Evolutionary conservation across 2,113 vertebrate genomes (phyloP).

Genomic region (Gasterosteus nipponicus): DNA sequence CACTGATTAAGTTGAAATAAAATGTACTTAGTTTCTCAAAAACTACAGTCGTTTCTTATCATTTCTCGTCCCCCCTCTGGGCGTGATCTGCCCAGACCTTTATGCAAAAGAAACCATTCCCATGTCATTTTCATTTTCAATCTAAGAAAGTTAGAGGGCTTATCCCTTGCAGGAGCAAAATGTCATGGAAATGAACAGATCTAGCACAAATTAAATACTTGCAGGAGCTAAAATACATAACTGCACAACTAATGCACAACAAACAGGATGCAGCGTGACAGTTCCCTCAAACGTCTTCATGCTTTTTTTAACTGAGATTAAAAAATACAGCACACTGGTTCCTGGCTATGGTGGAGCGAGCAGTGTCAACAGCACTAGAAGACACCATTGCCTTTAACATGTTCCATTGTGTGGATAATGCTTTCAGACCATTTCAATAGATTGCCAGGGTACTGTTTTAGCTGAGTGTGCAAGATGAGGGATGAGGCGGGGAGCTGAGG

Average conservation of each 20-base stretch:
- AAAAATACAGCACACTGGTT: slow-evolving; percentile 46
- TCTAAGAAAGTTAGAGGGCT: slow-evolving; percentile 60
- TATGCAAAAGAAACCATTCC: slow-evolving; percentile 73
- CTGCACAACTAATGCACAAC: slow-evolving; percentile 51
- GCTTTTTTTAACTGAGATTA: slow-evolving; percentile 26
- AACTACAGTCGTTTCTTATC: slow-evolving; percentile 58
- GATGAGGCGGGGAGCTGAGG: slow-evolving; percentile 77
- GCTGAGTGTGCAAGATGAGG: slow-evolving; percentile 79
- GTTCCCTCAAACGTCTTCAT: slow-evolving; percentile 49
- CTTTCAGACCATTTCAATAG: slow-evolving; percentile 80
- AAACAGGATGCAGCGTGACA: slow-evolving; percentile 41
- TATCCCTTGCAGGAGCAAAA: slow-evolving; percentile 48
- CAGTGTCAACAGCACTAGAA: slow-evolving; percentile 69
- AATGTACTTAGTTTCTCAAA: slow-evolving; percentile 63
- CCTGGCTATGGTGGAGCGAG: slow-evolving; percentile 48
- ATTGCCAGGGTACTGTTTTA: slow-evolving; percentile 72
- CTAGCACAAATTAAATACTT: slow-evolving; percentile 61
- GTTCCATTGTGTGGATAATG: slow-evolving; percentile 76
- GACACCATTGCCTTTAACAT: slow-evolving; percentile 73
- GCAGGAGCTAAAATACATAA: slow-evolving; percentile 51
- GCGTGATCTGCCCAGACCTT: slow-evolving; percentile 63
- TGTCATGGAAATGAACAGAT: slow-evolving; percentile 59
- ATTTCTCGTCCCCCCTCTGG: slow-evolving; percentile 54
- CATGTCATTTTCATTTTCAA: slow-evolving; percentile 73
- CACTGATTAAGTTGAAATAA: slow-evolving; percentile 65